Percentiles rank a stretch among this genome's conserved stretches.
phyloP scores from a whole-genome alignment of 2,797 vertebrate species.

The Sebastes wilsoni region DNA sequence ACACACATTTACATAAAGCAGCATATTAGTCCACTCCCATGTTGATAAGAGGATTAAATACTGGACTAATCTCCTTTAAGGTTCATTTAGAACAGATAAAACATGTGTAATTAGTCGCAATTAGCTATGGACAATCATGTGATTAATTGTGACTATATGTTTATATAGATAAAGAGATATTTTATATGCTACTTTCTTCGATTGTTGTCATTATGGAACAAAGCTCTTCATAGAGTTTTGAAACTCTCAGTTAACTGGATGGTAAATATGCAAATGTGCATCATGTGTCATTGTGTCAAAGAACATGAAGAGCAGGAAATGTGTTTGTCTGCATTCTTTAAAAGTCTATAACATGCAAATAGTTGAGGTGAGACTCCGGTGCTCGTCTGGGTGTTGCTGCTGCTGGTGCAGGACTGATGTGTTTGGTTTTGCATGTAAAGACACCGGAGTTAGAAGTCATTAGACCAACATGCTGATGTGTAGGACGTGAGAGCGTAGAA shows the following conservation, averaged over 20 bases:
- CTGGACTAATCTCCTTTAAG: too few relatives aligned
- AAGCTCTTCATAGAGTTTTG: not conserved
- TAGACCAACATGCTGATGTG: constrained; percentile 22
- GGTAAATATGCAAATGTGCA: not conserved
- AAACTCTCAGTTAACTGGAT: not conserved
- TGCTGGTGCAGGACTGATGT: not conserved
- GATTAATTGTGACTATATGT: too few relatives aligned
- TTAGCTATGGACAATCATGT: too few relatives aligned
- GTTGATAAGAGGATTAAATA: too few relatives aligned
- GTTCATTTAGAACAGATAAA: too few relatives aligned
- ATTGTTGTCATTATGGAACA: not conserved
- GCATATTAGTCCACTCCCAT: too few relatives aligned
- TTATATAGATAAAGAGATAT: not conserved
- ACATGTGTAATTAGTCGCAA: too few relatives aligned
- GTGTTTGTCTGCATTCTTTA: not conserved
- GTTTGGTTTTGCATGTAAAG: not conserved
- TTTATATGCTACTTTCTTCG: not conserved
- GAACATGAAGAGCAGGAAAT: not conserved
- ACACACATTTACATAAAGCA: too few relatives aligned
- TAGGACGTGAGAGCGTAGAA: constrained; percentile 6
- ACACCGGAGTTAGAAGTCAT: not conserved
- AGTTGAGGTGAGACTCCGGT: not conserved
- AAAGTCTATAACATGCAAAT: not conserved
- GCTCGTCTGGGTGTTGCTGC: not conserved
- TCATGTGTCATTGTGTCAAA: not conserved